phyloP scores from a whole-genome alignment of 2,888 invertebrate species.

The Himalopsyche kuldschensis region DNA sequence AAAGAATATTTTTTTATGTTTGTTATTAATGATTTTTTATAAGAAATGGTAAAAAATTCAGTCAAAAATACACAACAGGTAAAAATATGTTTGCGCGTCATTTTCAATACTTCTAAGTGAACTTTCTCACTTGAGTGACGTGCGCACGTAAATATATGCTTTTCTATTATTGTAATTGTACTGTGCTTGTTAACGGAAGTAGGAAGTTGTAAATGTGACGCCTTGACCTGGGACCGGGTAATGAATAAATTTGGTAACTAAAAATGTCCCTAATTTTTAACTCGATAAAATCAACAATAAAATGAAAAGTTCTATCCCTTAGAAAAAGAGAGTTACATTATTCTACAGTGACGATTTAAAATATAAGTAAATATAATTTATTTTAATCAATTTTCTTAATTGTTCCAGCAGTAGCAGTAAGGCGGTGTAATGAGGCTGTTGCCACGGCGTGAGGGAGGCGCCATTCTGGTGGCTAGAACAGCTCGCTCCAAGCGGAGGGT shows the following conservation, averaged over 20 bases:
- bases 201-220: not conserved
- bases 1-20: no score
- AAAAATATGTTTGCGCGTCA: no score
- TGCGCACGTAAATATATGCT: not conserved
- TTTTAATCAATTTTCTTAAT: not conserved
- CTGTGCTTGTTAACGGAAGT: not conserved
- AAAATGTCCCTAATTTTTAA: not conserved
- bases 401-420: not conserved
- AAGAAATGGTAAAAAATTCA: no score
- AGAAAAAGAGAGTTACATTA: no score
- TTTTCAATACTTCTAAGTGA: not conserved
- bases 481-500: not conserved
- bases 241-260: not conserved
- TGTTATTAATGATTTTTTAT: no score
- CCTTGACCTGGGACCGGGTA: not conserved
- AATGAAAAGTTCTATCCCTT: no score
- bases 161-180: not conserved
- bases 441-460: constrained; percentile 15
- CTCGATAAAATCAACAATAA: no score
- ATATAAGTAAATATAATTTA: not conserved
- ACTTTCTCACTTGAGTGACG: not conserved
- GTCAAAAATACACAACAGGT: no score
- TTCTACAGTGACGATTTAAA: no score
- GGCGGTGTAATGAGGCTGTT: constrained; percentile 17
- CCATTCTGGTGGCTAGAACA: not conserved